A percentile compares a stretch with the other conserved stretches of the same genome.
Evolutionary conservation across 2,888 invertebrate species (phyloP).

Genomic region (Gerris lacustris): DNA sequence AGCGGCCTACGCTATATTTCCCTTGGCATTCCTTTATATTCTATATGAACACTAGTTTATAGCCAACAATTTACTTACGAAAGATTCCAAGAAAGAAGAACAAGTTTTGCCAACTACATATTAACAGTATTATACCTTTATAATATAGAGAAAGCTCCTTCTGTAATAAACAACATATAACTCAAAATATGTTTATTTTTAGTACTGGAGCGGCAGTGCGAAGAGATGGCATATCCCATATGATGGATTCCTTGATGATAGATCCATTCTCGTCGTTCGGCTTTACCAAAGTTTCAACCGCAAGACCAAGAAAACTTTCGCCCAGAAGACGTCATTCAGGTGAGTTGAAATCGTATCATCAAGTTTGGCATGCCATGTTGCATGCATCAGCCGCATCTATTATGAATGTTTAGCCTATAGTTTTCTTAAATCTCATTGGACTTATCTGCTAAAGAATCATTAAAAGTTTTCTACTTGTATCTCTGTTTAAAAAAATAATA

Average conservation of each 20-base stretch:
- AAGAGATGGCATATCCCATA: constrained; percentile 47
- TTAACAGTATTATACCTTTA: not conserved
- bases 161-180: not conserved
- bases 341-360: not conserved
- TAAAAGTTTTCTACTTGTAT: too few species aligned
- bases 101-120: not conserved
- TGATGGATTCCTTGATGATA: constrained; percentile 60
- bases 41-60: too few species aligned
- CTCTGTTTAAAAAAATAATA: too few species aligned
- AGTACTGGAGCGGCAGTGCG: constrained; percentile 41
- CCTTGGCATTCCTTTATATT: too few species aligned
- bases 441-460: too few species aligned
- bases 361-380: not conserved
- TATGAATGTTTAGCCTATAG: too few species aligned
- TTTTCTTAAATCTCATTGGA: too few species aligned
- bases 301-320: constrained; percentile 35
- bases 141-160: not conserved
- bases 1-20: too few species aligned
- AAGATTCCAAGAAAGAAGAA: too few species aligned
- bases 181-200: not conserved
- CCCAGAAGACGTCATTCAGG: constrained; percentile 6
- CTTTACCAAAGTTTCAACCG: constrained; percentile 49
- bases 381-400: not conserved
- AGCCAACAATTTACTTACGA: too few species aligned
- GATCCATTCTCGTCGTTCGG: constrained; percentile 55